A percentile compares a stretch with the other conserved stretches of the same genome.
These are phyloP conservation scores for Pemphigus obesinymphae DNA, from an alignment of 1,140 invertebrate species.

Conservation along the genomic window DNA sequence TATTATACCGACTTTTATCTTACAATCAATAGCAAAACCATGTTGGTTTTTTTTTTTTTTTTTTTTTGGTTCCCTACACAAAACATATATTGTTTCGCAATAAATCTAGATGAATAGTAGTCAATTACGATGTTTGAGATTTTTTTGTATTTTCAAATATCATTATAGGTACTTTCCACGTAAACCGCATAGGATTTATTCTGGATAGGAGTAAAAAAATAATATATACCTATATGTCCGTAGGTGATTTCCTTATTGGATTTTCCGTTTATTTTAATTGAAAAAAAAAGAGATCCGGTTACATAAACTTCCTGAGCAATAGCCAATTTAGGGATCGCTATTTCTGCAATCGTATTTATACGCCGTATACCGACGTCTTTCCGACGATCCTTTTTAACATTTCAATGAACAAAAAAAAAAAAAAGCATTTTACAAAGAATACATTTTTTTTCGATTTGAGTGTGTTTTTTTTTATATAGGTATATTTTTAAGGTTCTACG, in stretches of 20 bases:
- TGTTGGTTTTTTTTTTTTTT: not conserved
- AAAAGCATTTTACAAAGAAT: not conserved
- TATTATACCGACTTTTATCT: not conserved
- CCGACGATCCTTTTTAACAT: not conserved
- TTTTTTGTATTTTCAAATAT: too few species aligned
- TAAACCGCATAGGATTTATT: not conserved
- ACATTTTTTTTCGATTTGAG: not conserved
- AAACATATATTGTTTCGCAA: not conserved
- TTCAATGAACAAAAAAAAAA: not conserved
- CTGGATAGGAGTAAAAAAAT: not conserved
- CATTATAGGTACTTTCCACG: not conserved
- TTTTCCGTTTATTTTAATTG: not conserved
- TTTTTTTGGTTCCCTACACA: not conserved
- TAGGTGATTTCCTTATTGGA: not conserved
- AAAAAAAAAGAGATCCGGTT: not conserved
- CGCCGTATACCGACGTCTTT: not conserved
- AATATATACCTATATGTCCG: not conserved
- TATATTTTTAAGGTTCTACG: not conserved
- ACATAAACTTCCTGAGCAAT: not conserved
- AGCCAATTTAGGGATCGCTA: not conserved
- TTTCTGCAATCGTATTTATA: not conserved
- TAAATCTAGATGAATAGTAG: not conserved
- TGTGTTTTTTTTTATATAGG: not conserved
- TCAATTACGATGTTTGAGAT: not conserved
- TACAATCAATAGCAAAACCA: not conserved